These are phyloP conservation scores for Rhingia campestris DNA, from an alignment of 2,888 invertebrate species.

Conservation along the genomic window DNA sequence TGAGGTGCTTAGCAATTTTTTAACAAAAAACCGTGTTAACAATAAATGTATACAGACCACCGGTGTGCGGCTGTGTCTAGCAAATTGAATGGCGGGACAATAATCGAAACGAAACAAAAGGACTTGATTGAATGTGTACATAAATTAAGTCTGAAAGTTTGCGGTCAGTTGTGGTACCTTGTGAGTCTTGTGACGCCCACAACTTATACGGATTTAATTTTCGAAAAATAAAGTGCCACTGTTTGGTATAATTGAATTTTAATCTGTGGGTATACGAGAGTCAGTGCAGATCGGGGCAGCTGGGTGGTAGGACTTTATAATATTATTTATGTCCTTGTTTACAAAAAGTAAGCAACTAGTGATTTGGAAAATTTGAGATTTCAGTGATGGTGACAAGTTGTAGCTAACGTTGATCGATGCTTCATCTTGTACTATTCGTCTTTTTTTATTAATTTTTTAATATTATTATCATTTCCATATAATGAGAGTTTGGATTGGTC, in stretches of 20 bases:
- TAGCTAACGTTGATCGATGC: too few relatives aligned
- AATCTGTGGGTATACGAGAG: constrained; percentile 46
- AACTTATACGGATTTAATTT: constrained; percentile 35
- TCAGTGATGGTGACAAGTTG: too few relatives aligned
- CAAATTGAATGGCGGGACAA: constrained; percentile 47
- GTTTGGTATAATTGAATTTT: constrained; percentile 60
- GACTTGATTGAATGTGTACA: constrained; percentile 65
- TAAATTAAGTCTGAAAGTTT: constrained; percentile 61
- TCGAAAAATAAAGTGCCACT: constrained; percentile 50
- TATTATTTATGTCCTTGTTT: constrained; percentile 4
- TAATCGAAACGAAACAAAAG: constrained; percentile 69
- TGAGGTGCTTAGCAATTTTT: constrained; percentile 61
- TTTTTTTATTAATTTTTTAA: not conserved
- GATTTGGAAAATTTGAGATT: too few relatives aligned
- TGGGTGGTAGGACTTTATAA: not conserved
- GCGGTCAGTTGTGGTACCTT: constrained; percentile 59
- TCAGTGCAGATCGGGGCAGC: constrained; percentile 1
- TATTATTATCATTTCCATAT: too few relatives aligned
- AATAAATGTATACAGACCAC: constrained; percentile 59
- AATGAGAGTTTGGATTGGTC: too few relatives aligned
- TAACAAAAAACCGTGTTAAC: constrained; percentile 48
- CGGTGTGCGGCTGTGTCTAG: constrained; percentile 13
- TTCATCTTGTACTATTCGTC: not conserved
- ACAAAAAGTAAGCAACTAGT: not conserved
- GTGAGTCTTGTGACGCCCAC: constrained; percentile 61